Conservation (phyloP, 2,888 invertebrate genomes). For the Gastrophysa polygoni region DNA sequence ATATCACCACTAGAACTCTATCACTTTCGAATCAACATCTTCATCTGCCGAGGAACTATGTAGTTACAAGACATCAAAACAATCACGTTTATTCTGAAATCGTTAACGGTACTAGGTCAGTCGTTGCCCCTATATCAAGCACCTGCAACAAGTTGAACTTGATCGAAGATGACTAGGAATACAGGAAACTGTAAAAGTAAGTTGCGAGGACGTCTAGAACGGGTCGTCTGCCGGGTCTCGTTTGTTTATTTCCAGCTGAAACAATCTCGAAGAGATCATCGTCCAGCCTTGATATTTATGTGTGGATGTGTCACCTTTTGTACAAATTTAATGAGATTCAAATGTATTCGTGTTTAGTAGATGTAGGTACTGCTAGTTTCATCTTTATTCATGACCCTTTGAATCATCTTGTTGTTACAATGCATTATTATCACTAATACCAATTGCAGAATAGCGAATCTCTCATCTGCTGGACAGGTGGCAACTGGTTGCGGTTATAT, state of each 20-base stretch:
- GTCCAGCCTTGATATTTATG: slow-evolving; percentile 28
- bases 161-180: slow-evolving; percentile 28
- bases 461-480: too few relatives aligned
- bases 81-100: slow-evolving; percentile 9
- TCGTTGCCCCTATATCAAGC: slow-evolving; percentile 14
- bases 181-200: slow-evolving; percentile 22
- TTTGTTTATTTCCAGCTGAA: slow-evolving; percentile 15
- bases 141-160: slow-evolving; percentile 23
- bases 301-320: slow-evolving; percentile 19
- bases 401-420: too few relatives aligned
- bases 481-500: too few relatives aligned
- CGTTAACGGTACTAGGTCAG: slow-evolving; percentile 10
- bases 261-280: slow-evolving; percentile 22
- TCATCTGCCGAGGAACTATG: neutral
- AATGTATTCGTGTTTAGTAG: neutral
- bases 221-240: slow-evolving; percentile 22
- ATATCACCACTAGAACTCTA: too few relatives aligned
- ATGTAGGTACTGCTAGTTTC: neutral
- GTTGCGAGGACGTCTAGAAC: slow-evolving; percentile 26
- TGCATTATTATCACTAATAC: too few relatives aligned
- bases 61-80: neutral
- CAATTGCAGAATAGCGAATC: too few relatives aligned
- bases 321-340: slow-evolving; percentile 7
- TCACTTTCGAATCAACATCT: neutral
- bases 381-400: neutral